Evolutionary conservation across 1,140 invertebrate genomes (phyloP), one percentile per base, ranked within the genome.

Genomic region (Ptiloglossa arizonensis): DNA sequence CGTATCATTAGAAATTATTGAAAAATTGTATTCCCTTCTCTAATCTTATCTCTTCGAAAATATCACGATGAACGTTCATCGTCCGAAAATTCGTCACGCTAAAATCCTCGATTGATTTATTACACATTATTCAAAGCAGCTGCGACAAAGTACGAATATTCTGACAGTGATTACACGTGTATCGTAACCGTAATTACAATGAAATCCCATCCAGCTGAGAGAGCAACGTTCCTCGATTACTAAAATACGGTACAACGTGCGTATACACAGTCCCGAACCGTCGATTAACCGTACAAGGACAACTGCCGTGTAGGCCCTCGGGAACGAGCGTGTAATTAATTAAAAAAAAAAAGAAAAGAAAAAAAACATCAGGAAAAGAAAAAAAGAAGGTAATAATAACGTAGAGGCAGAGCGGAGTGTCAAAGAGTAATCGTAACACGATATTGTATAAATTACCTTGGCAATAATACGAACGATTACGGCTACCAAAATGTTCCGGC

Each of bases 121-220:
- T n/a, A n/a, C n/a, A n/a, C n/a, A n/a, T n/a, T n/a, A n/a, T n/a
- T n/a, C n/a, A n/a, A n/a, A n/a, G n/a, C n/a, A n/a, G n/a, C n/a
- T n/a, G n/a, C n/a, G n/a, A n/a, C n/a, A n/a, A n/a, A n/a, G n/a
- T n/a, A n/a, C n/a, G n/a, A n/a, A n/a, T n/a, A n/a, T n/a, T n/a
- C n/a, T n/a, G n/a, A 59, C 68, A 59, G 38, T 59, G 52, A 70
- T 70, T 70, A 46, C 54, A 70, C 24, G 17, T 22, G 68, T 32
- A 15, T 1, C 29, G 32, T 27, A 32, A 38, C 62, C 32, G 22
- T 17, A 35, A 27, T 57, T 27, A 27, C 38, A 29, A 15, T n/a
- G 1, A 19, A 15, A 59, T 35, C 9, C 17, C 13, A 19, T 35
- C 17, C 32, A 54, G 9, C 29, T 24, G 35, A 22, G 6, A 35